Base-by-base conservation (phyloP, 2,797 vertebrate genomes). In the Antrozous pallidus region DNA sequence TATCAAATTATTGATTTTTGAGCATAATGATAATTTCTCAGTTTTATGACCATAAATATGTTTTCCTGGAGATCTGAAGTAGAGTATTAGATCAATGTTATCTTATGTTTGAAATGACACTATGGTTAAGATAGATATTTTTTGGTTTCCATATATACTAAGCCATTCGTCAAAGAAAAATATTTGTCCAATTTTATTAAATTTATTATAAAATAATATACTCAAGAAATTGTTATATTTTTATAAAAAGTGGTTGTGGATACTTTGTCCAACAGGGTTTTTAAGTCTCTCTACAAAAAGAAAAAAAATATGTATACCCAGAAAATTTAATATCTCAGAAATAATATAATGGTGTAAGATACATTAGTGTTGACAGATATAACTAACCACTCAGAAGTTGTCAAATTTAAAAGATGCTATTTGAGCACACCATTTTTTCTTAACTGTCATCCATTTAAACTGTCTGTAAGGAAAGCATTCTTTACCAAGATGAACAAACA, bases 381-480 rank as follows among this genome's bases (percentile, higher is more conserved):
- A 93, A 88, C 26, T 31, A 89, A 71, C 20, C 47, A 38, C 36
- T 40, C n/a, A 90, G 10, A 96, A 88, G 84, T 2, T 65, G 88
- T 51, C 28, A 95, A 89, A 85, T 63, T 83, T 56, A 86, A 51
- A 94, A 65, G 40, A 20, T 54, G 49, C 54, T 45, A 56, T 96
- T 81, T 75, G 63, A 94, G n/a, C 42, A 79, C 0, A 49, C 4
- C 16, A 67, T 65, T 94, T 11, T 92, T 88, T 81, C 88, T 88
- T 42, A 74, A 38, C 28, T n/a, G 3, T n/a, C 45, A 91, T 13
- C 4, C 58, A 36, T 45, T 38, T 1, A 47, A 71, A 45, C 45
- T 74, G 6, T 91, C 36, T 79, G 36, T 88, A 47, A 74, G 36
- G 63, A 81, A 3, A 31, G 6, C 65, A 85, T 84, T 94, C 83